Percentiles rank a stretch among this genome's conserved stretches.
Evolutionary conservation across 1,140 invertebrate genomes (phyloP).

Genomic region (Oedothorax gibbosus): DNA sequence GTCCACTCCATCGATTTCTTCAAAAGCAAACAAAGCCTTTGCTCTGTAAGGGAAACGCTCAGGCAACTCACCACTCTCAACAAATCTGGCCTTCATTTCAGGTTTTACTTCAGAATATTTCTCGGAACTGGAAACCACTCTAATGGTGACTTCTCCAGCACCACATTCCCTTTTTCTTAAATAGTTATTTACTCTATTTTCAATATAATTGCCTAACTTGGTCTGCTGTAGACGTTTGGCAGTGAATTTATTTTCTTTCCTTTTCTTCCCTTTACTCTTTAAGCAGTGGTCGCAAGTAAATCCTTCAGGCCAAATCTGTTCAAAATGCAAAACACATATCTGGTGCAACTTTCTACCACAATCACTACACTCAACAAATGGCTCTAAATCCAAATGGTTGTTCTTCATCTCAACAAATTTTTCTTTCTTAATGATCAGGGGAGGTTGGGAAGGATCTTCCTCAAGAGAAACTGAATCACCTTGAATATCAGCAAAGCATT

Average conservation of each 20-base stretch:
- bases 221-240: conserved; percentile 91
- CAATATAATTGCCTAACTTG: conserved; percentile 95
- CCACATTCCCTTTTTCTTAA: conserved; percentile 96
- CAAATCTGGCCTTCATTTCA: conserved; percentile 80
- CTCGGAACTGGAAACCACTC: conserved; percentile 96
- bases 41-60: conserved; percentile 70
- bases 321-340: conserved; percentile 96
- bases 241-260: conserved; percentile 98
- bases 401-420: conserved; percentile 43
- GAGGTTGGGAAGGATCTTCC: conserved; percentile 84
- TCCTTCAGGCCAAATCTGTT: conserved; percentile 93
- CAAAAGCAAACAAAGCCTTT: conserved; percentile 75
- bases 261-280: conserved; percentile 88
- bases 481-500: conserved; percentile 99
- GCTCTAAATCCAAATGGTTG: conserved; percentile 36
- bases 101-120: conserved; percentile 99
- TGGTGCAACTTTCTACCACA: conserved; percentile 97
- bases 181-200: conserved; percentile 97
- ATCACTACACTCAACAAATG: conserved; percentile 94
- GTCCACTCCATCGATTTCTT: conserved; percentile 74
- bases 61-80: conserved; percentile 48
- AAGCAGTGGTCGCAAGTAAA: conserved; percentile 96
- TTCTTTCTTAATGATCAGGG: conserved; percentile 25
- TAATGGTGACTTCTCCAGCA: conserved; percentile 97
- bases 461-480: conserved; percentile 96